phyloP scores from a whole-genome alignment of 1,140 invertebrate genomes.

The Frieseomelitta varia region DNA sequence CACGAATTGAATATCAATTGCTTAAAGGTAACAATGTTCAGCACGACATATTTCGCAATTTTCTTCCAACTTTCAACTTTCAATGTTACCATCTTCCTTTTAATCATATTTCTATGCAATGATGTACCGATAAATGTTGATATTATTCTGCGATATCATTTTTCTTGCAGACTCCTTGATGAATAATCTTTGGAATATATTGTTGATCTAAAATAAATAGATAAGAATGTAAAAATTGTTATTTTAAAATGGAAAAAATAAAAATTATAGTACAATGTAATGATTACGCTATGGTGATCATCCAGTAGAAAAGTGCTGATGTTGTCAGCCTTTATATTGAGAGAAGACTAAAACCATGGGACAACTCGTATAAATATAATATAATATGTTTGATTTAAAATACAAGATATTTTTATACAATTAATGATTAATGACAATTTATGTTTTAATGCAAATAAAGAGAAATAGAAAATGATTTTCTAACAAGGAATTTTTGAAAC shows the following conservation, averaged over 20 bases:
- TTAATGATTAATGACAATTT: neutral
- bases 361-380: neutral
- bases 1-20: conserved; percentile 5
- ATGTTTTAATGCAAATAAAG: neutral
- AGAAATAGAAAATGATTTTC: neutral
- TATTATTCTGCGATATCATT: neutral
- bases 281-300: no score
- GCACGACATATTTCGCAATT: neutral
- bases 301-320: neutral
- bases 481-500: neutral
- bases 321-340: neutral
- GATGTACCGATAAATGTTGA: neutral
- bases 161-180: neutral
- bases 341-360: neutral
- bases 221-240: neutral
- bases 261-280: neutral
- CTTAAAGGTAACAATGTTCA: neutral
- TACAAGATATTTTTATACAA: neutral
- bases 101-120: no score
- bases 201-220: neutral
- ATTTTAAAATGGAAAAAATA: neutral
- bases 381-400: neutral
- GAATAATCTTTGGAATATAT: neutral
- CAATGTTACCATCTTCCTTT: neutral
- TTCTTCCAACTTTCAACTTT: conserved; percentile 8